Percentiles rank a stretch among this genome's conserved stretches.
Conservation (phyloP, 1,140 invertebrate genomes). For the Drosophila rufa region DNA sequence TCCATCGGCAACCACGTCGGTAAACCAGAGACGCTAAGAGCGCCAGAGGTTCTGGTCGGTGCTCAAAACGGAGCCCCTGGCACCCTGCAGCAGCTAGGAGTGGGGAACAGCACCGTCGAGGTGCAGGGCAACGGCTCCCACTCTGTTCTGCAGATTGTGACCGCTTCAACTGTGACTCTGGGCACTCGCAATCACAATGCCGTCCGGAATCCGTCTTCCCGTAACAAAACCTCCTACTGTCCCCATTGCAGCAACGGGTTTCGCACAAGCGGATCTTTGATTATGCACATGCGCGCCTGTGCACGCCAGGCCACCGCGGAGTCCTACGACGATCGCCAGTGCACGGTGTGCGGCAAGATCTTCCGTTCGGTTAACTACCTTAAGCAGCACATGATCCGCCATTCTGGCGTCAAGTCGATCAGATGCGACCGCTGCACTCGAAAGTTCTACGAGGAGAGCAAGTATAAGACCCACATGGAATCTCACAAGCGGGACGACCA, state of each 20-base stretch:
- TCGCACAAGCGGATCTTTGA: conserved; percentile 66
- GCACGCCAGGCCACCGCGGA: conserved; percentile 53
- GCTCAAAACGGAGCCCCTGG: conserved; percentile 63
- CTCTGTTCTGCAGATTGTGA: conserved; percentile 69
- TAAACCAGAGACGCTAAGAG: conserved; percentile 52
- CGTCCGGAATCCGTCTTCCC: not conserved
- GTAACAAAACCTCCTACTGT: conserved; percentile 78
- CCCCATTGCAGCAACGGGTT: conserved; percentile 80
- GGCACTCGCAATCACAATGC: too few relatives aligned
- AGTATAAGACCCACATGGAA: conserved; percentile 69
- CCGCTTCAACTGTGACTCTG: too few relatives aligned
- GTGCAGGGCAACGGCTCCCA: conserved; percentile 75
- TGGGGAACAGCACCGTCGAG: conserved; percentile 75
- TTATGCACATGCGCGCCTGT: conserved; percentile 77
- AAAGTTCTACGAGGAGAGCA: conserved; percentile 74
- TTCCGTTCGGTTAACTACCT: conserved; percentile 74
- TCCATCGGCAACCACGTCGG: too few relatives aligned
- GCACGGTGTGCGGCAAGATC: conserved; percentile 73
- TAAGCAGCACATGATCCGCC: conserved; percentile 76
- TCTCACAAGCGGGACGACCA: conserved; percentile 77
- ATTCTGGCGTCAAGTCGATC: conserved; percentile 63
- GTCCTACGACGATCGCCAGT: conserved; percentile 66
- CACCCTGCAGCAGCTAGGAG: conserved; percentile 67
- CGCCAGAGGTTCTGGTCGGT: conserved; percentile 46
- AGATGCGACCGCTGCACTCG: conserved; percentile 76